Evolutionary conservation across 2,113 vertebrate species (phyloP).

Genomic region (Chloebia gouldiae): DNA sequence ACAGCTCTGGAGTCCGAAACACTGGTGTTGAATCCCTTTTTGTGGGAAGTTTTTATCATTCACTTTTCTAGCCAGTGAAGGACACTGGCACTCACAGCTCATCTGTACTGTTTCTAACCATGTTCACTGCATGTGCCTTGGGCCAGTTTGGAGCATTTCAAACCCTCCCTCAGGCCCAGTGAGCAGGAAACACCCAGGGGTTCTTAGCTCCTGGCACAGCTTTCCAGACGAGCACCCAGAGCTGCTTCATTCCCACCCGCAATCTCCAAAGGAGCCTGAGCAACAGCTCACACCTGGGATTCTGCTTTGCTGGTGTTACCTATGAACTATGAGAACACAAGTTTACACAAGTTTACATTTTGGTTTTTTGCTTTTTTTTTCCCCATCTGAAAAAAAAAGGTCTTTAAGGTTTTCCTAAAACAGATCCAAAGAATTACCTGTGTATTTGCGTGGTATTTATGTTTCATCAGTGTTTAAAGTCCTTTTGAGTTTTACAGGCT

Average conservation of each 20-base stretch:
- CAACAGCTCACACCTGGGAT: not conserved
- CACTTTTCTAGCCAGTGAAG: not conserved
- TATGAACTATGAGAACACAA: not conserved
- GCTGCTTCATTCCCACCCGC: not conserved
- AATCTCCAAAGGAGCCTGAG: not conserved
- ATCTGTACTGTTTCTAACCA: not conserved
- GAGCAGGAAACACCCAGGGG: fast-evolving
- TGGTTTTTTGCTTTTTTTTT: not conserved
- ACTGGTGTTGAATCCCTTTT: not conserved
- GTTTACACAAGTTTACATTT: not conserved
- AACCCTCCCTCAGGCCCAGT: not conserved
- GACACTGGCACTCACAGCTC: not conserved
- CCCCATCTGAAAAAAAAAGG: not conserved
- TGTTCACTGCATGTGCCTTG: fast-evolving
- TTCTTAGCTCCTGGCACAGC: not conserved
- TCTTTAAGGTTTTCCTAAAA: not conserved
- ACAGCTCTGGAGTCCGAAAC: not conserved
- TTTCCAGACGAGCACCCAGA: not conserved
- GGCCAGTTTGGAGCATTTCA: not conserved
- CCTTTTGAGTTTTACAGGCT: not conserved
- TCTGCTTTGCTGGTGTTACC: not conserved
- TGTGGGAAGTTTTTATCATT: not conserved
- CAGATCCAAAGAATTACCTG: not conserved
- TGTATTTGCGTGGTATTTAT: not conserved
- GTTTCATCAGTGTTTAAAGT: not conserved